Evolutionary conservation across 37 sponge, comb jelly and placozoan genomes (phyloP).

Genomic region (Bolinopsis microptera): DNA sequence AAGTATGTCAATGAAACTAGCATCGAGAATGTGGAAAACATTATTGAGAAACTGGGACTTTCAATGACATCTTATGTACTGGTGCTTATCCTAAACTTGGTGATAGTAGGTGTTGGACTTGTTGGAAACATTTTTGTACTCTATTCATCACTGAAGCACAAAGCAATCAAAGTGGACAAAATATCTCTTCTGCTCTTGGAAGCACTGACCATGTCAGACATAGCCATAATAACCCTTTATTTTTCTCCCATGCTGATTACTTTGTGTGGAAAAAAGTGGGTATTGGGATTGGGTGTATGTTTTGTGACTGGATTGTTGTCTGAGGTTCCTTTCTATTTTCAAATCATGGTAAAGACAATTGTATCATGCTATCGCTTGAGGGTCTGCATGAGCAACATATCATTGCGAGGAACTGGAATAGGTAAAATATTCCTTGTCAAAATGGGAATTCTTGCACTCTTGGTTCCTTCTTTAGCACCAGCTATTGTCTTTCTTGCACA

Average conservation of each 20-base stretch:
- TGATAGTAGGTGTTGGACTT: not conserved
- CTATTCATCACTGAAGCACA: not conserved
- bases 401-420: not conserved
- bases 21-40: not conserved
- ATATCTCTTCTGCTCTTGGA: not conserved
- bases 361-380: not conserved
- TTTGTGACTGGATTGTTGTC: not conserved
- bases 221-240: not conserved
- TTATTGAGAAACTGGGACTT: not conserved
- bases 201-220: not conserved
- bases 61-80: not conserved
- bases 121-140: not conserved
- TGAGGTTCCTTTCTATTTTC: conserved; percentile 20
- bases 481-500: not conserved
- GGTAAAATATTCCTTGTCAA: not conserved
- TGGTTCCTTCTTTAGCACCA: not conserved
- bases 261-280: not conserved
- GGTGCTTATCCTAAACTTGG: not conserved
- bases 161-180: not conserved
- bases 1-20: not conserved
- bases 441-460: not conserved
- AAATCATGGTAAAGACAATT: not conserved
- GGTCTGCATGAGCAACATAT: not conserved
- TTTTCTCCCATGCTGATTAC: not conserved
- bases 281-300: not conserved